Base-by-base conservation (phyloP, 2,888 invertebrate species). In the Microchrysa polita region DNA sequence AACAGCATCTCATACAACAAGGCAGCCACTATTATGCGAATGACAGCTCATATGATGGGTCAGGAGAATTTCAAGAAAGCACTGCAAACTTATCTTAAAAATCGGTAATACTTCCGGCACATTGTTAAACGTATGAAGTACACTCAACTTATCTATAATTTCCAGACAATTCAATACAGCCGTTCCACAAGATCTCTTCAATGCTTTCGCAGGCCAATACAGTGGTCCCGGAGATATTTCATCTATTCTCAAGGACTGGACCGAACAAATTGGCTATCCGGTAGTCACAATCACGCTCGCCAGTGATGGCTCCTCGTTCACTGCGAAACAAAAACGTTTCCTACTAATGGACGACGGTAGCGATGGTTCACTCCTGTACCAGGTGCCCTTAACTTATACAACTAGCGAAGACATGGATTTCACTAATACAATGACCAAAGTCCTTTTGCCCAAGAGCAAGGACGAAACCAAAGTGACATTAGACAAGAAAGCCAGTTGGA, bases 1-100 rank as follows among this genome's bases (percentile, higher is more conserved):
- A 89, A 90, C 48, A 87, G 86, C 1, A 88, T 93, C 74, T 87
- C 89, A 0, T 93, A 93, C 79, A 88, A 88, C 77, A 93, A 93
- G 81, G 91, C 90, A 0, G 88, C 86, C n/a, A 80, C 87, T 1
- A 80, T 91, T 18, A 88, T 93, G 72, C 88, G 92, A 76, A 92
- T 92, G 92, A 85, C 92, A 67, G 88, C 89, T 77, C 88, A 91
- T 80, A 82, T 88, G 1, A 83, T 92, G 55, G 90, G 90, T 1
- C 80, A 81, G 0, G 80, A 81, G 0, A 82, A 86, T 0, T 90
- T 91, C 80, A 82, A 84, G 78, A 77, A 79, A 42, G 89, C 90
- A 1, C 81, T 93, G 55, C 83, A 83, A 20, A 80, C 83, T 42
- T 92, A 92, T 79, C 83, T 92, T 27, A 44, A 40, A 57, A 34